phyloP scores from a whole-genome alignment of 2,888 invertebrate genomes.

The Cataglyphis cursor region DNA sequence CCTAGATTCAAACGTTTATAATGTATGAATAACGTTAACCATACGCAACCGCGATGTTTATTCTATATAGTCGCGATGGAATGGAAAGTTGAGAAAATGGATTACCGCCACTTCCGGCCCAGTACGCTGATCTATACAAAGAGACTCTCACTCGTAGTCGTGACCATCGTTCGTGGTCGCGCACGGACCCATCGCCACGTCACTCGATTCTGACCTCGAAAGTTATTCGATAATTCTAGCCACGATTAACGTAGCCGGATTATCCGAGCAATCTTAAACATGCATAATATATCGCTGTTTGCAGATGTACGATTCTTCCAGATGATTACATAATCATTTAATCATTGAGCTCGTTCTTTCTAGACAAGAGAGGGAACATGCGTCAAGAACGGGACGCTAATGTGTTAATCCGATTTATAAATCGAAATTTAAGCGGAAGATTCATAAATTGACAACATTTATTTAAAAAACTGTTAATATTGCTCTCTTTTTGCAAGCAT shows the following conservation, averaged over 20 bases:
- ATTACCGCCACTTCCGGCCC: constrained; percentile 77
- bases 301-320: constrained; percentile 52
- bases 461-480: neutral
- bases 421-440: neutral
- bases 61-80: constrained; percentile 60
- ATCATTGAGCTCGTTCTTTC: constrained; percentile 53
- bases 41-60: neutral
- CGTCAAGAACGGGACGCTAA: constrained; percentile 12
- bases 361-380: neutral
- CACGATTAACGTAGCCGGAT: constrained; percentile 75
- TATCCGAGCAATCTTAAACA: constrained; percentile 75
- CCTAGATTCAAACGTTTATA: neutral
- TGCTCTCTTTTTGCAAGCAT: neutral
- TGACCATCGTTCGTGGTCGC: constrained; percentile 48
- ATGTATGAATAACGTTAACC: neutral
- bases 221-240: constrained; percentile 81
- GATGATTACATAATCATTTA: constrained; percentile 67
- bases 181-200: constrained; percentile 53
- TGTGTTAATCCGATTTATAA: neutral
- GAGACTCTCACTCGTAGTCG: constrained; percentile 76
- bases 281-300: constrained; percentile 75
- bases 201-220: constrained; percentile 83
- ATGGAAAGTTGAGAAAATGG: constrained; percentile 80
- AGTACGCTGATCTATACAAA: constrained; percentile 52
- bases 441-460: neutral